Percentiles rank a stretch among this genome's conserved stretches.
Evolutionary conservation across 2,113 vertebrate genomes (phyloP).

Genomic region (Microcebus jonahi): DNA sequence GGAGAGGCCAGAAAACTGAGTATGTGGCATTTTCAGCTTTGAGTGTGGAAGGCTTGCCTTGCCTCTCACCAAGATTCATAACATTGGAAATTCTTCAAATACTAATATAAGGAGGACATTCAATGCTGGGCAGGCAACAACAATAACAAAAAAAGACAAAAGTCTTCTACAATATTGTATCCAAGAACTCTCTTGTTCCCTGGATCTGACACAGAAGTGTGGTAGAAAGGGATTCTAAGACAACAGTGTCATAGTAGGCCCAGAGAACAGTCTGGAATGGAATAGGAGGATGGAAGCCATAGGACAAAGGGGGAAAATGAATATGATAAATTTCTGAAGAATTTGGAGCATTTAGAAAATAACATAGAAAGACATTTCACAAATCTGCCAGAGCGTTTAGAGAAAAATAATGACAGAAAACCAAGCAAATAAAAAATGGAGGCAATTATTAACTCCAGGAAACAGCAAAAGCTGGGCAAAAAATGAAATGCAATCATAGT

Average conservation of each 20-base stretch:
- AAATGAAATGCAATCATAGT: not conserved
- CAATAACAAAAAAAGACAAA: not conserved
- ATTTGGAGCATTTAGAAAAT: not conserved
- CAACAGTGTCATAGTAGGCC: not conserved
- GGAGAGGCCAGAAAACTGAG: not conserved
- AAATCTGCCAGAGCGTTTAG: not conserved
- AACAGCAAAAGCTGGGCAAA: conserved; percentile 23
- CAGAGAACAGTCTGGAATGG: not conserved
- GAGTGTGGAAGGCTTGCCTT: not conserved
- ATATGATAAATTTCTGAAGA: not conserved
- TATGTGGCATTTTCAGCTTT: conserved; percentile 7
- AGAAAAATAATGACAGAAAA: conserved; percentile 3
- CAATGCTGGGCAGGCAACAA: not conserved
- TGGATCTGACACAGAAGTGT: not conserved
- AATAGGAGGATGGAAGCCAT: not conserved
- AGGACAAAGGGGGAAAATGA: not conserved
- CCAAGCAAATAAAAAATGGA: not conserved
- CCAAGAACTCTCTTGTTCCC: not conserved
- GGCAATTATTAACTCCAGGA: conserved; percentile 27
- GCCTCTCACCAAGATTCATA: not conserved
- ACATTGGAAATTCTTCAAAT: conserved; percentile 1
- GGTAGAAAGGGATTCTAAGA: not conserved
- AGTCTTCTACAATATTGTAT: not conserved
- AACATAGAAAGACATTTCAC: not conserved
- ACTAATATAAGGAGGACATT: not conserved